A percentile compares a stretch with the other conserved stretches of the same genome.
Conservation (phyloP, 2,113 vertebrate species). For the Polypterus bichir region DNA sequence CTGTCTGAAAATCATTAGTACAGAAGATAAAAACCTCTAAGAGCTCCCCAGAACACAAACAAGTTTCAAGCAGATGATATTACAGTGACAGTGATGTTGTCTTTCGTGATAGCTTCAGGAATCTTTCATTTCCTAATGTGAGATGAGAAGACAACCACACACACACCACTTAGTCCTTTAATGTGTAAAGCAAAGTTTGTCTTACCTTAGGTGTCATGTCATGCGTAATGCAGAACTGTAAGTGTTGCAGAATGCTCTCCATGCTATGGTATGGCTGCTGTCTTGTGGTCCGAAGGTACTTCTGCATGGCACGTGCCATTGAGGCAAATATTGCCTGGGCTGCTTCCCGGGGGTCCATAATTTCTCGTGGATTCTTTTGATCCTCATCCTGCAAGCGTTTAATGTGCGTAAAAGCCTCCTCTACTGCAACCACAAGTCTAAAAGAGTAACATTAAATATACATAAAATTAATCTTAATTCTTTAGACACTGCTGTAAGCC, state of each 20-base stretch:
- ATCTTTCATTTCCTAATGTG: no score
- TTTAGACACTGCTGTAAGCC: no score
- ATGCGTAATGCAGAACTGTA: conserved; percentile 95
- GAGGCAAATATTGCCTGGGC: conserved; percentile 93
- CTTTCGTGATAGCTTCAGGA: no score
- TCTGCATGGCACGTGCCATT: conserved; percentile 96
- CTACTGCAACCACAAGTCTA: conserved; percentile 87
- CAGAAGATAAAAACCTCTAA: no score
- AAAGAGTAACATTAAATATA: background rate
- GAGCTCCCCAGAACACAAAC: no score
- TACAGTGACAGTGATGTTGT: no score
- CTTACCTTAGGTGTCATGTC: conserved; percentile 91
- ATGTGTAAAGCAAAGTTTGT: background rate
- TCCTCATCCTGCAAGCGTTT: conserved; percentile 88
- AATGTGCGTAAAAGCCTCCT: conserved; percentile 94
- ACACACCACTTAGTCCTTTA: no score
- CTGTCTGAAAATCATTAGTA: no score
- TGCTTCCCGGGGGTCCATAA: conserved; percentile 89
- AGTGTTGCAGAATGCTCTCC: conserved; percentile 95
- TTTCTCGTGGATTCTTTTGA: conserved; percentile 73
- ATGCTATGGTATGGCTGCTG: conserved; percentile 95
- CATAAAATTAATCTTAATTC: no score
- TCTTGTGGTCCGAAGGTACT: conserved; percentile 82
- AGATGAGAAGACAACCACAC: no score
- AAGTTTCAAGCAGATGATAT: no score